A percentile compares a stretch with the other conserved stretches of the same genome.
Evolutionary conservation across 2,113 vertebrate genomes (phyloP).

Genomic region (Varanus komodoensis): DNA sequence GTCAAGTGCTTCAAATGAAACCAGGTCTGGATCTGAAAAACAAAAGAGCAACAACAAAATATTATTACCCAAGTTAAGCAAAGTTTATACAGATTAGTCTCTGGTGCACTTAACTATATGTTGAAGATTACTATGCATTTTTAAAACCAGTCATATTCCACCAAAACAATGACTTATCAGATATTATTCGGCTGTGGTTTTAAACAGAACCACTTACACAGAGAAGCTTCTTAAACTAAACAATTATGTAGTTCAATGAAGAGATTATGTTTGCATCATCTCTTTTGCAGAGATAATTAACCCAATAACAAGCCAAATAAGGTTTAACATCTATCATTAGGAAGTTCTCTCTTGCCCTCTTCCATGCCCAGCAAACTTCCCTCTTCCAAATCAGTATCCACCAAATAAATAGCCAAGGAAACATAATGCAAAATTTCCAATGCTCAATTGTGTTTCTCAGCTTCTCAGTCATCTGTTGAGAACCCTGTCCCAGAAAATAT

Average conservation of each 20-base stretch:
- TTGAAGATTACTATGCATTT: neutral
- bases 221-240: neutral
- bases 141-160: constrained; percentile 14
- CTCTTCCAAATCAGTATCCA: neutral
- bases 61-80: neutral
- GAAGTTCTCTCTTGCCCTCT: neutral
- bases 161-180: neutral
- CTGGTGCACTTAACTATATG: neutral
- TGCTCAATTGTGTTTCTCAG: neutral
- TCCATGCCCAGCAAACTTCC: neutral
- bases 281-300: constrained; percentile 23
- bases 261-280: constrained; percentile 1
- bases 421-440: neutral
- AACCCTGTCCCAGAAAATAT: neutral
- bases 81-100: neutral
- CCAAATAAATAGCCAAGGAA: constrained; percentile 44
- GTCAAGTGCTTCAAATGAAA: constrained; percentile 90
- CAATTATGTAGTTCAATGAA: constrained; percentile 30
- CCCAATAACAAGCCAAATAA: constrained; percentile 24
- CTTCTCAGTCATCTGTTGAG: neutral
- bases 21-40: constrained; percentile 84
- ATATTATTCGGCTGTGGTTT: neutral
- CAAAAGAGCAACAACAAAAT: neutral
- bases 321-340: constrained; percentile 22
- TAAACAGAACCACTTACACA: neutral